phyloP scores from a whole-genome alignment of 2,797 vertebrate species.

The Sebastes itinus region DNA sequence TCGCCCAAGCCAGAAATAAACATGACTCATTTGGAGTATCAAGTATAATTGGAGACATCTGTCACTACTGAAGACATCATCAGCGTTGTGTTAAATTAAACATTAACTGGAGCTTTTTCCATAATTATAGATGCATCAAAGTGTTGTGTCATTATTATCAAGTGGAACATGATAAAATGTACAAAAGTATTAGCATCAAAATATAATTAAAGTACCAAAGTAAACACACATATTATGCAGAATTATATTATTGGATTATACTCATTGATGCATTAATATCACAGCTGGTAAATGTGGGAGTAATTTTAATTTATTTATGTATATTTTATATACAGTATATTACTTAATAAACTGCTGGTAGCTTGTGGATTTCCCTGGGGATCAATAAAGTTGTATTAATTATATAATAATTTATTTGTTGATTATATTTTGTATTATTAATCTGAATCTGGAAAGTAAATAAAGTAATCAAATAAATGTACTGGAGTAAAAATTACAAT shows the following conservation, averaged over 20 bases:
- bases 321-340: background rate
- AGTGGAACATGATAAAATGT: background rate
- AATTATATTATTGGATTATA: too few species aligned
- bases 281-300: background rate
- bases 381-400: background rate
- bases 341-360: background rate
- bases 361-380: background rate
- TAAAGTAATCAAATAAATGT: too few species aligned
- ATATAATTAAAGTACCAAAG: background rate
- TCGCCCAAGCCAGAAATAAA: background rate
- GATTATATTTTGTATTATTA: background rate
- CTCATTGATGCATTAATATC: background rate
- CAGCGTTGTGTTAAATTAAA: background rate
- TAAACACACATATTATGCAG: background rate
- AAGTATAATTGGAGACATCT: constrained; percentile 6
- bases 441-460: background rate
- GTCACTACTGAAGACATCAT: constrained; percentile 1
- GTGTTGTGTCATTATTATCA: background rate
- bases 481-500: too few species aligned
- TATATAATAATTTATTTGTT: background rate
- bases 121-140: background rate
- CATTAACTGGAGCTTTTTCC: background rate
- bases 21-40: background rate
- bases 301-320: background rate
- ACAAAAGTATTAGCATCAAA: background rate